Evolutionary conservation across 2,888 invertebrate genomes (phyloP), one percentile per base, ranked within the genome.

Genomic region (Tineola bisselliella): DNA sequence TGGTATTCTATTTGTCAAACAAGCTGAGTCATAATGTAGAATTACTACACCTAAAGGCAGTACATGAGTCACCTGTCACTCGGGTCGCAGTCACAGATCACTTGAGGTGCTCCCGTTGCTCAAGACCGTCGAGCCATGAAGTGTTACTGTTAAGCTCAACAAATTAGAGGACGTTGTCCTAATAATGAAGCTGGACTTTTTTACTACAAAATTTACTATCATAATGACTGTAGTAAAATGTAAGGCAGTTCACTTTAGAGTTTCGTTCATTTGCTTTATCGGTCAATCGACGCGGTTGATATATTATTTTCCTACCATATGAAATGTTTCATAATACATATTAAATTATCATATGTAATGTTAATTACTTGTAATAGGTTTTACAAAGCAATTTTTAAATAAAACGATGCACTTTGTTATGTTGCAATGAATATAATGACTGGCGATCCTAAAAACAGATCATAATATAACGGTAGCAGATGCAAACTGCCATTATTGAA

Each of bases 61-160:
- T 58, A 25, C 56, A 58, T 58, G 58, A 58, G 58, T 58, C 58
- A 58, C 58, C 58, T 58, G 58, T 33, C 58, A 17, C 58, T 33
- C 33, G 54, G 18, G 25, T 18, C 19, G 18, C 52, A 52, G 52
- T 54, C 54, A 54, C 54, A 54, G 54, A 54, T 54, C 54, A 54
- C 19, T 54, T 25, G 54, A 54, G 54, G 54, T 54, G 54, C 54
- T 25, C 54, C 54, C 54, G 54, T 54, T 54, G 54, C 54, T 25
- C 54, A 54, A 54, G 19, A 54, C 12, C 54, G 54, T 12, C 54
- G 25, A 25, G 18, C 54, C 54, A 54, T 54, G 54, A 54, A 54
- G 54, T 54, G 54, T 12, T 54, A 54, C 19, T 54, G 54, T 54
- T 25, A 54, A 54, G 8, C 19, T 54, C 6, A 19, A 18, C 17